Conservation (phyloP, 2,888 invertebrate species). For the Drosophila gaucha region DNA sequence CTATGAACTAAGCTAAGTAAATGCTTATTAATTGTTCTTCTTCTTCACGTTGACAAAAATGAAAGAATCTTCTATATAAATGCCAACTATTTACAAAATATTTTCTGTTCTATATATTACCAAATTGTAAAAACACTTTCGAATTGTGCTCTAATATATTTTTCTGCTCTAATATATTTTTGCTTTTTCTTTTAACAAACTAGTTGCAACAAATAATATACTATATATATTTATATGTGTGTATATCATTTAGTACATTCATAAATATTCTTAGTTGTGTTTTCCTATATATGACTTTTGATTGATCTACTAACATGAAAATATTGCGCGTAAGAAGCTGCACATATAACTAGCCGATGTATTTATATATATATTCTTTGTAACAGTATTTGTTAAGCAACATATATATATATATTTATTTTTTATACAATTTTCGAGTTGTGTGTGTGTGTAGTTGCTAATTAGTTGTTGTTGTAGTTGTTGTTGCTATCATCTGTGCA, state of each 20-base stretch:
- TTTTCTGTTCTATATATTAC: conserved; percentile 6
- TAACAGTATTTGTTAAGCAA: conserved; percentile 24
- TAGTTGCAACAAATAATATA: conserved; percentile 57
- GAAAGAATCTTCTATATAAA: conserved; percentile 14
- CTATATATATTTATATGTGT: conserved; percentile 8
- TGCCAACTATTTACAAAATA: conserved; percentile 53
- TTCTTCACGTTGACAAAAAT: not conserved
- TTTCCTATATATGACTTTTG: conserved; percentile 32
- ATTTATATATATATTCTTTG: not conserved
- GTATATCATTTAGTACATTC: conserved; percentile 40
- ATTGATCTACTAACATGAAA: conserved; percentile 40
- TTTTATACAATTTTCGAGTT: conserved; percentile 27
- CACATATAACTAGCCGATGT: conserved; percentile 14
- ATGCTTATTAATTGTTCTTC: conserved; percentile 47
- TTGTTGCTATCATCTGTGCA: conserved; percentile 18
- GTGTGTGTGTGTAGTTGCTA: too few species aligned
- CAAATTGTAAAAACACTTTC: conserved; percentile 20
- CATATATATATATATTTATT: conserved; percentile 1
- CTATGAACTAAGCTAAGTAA: conserved; percentile 53
- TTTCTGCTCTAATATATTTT: conserved; percentile 3
- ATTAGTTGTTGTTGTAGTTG: conserved; percentile 15
- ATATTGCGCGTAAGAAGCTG: conserved; percentile 37
- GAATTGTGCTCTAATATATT: conserved; percentile 50
- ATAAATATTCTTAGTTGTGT: conserved; percentile 31
- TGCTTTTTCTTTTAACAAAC: conserved; percentile 31